Evolutionary conservation across 2,113 vertebrate species (phyloP).

Genomic region (Falcunculus frontatus): DNA sequence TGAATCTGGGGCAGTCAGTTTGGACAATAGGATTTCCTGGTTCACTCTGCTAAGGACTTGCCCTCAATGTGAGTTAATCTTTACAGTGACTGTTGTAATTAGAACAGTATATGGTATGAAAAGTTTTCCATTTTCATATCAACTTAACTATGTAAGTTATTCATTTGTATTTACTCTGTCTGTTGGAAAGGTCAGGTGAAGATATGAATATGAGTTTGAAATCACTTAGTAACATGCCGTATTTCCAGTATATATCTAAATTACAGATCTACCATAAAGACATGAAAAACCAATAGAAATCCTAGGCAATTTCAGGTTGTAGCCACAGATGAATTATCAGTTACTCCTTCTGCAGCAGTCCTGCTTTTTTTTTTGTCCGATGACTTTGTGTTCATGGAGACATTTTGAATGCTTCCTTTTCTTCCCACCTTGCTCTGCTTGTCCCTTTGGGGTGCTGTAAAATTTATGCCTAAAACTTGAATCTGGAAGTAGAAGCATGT

Average conservation of each 20-base stretch:
- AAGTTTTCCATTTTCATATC: background rate
- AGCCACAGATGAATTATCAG: background rate
- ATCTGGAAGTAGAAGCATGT: background rate
- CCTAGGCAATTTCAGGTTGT: background rate
- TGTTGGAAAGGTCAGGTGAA: background rate
- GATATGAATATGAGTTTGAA: background rate
- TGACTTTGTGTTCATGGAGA: background rate
- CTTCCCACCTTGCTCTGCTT: background rate
- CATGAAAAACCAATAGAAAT: background rate
- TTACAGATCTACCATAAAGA: background rate
- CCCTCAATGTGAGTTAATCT: background rate
- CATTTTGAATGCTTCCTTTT: background rate
- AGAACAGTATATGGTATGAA: background rate
- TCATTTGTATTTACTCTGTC: background rate
- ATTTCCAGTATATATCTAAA: background rate
- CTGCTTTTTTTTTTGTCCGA: no score
- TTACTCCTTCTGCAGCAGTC: background rate
- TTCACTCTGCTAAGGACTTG: background rate
- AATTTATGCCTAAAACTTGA: background rate
- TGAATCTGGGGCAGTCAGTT: background rate
- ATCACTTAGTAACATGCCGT: background rate
- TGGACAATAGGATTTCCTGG: background rate
- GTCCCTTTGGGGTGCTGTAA: background rate
- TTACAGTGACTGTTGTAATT: background rate
- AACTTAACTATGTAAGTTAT: background rate